Evolutionary conservation across 2,113 vertebrate genomes (phyloP).

Genomic region (Cheilinus undulatus): DNA sequence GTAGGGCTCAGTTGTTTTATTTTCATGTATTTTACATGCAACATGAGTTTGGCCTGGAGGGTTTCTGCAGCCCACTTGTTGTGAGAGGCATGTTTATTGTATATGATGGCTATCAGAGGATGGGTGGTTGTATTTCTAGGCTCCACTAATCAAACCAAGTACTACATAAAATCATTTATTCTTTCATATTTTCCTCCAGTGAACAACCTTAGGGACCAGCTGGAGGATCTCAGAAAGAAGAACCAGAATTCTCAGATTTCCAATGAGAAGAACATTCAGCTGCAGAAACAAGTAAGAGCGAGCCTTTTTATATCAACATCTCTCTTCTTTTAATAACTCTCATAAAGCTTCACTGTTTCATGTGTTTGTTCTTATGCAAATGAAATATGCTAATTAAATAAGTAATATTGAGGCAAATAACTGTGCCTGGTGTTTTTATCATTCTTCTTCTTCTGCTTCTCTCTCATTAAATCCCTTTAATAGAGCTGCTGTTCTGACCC

Average conservation of each 20-base stretch:
- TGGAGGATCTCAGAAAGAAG: constrained; percentile 94
- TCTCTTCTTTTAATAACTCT: background rate
- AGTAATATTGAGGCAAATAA: constrained; percentile 7
- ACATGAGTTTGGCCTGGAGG: background rate
- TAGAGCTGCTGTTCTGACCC: constrained; percentile 8
- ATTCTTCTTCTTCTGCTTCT: background rate
- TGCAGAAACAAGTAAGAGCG: constrained; percentile 92
- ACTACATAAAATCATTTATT: background rate
- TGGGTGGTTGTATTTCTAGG: background rate
- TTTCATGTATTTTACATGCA: constrained; percentile 8
- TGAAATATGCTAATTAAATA: background rate
- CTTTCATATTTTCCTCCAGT: constrained; percentile 78
- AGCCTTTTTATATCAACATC: background rate
- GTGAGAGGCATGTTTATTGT: background rate
- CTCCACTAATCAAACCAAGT: background rate
- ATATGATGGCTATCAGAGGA: background rate
- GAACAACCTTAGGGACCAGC: constrained; percentile 94
- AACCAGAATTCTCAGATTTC: constrained; percentile 94
- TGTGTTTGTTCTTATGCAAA: constrained; percentile 4
- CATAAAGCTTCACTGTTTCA: background rate
- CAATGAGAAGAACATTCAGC: constrained; percentile 92
- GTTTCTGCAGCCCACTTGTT: background rate
- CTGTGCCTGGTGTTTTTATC: background rate
- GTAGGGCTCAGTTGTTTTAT: background rate
- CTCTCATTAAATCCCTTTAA: constrained; percentile 12